Conservation (phyloP, 1,140 invertebrate genomes). For the Brachionus angularis region DNA sequence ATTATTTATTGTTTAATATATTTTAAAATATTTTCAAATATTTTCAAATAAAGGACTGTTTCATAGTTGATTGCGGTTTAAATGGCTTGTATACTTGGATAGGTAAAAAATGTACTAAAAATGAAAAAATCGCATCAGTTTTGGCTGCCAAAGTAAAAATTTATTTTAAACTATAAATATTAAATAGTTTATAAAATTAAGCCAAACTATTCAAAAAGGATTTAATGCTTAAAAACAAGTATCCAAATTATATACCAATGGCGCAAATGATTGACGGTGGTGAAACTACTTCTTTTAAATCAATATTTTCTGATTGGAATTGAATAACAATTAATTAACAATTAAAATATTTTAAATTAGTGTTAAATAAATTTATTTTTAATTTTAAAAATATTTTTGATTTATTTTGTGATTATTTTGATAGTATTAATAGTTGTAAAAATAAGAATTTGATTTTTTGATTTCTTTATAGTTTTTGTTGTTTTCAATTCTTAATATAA, state of each 20-base stretch:
- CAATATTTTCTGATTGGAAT: conserved; percentile 50
- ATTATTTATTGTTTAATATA: conserved; percentile 43
- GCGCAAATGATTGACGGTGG: conserved; percentile 50
- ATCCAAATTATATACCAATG: conserved; percentile 73
- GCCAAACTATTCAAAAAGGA: conserved; percentile 50
- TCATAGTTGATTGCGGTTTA: conserved; percentile 74
- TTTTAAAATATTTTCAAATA: conserved; percentile 43
- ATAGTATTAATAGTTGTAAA: too few species aligned
- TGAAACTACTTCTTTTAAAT: conserved; percentile 53
- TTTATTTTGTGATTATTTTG: too few species aligned
- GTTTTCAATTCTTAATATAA: too few species aligned
- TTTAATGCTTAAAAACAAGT: conserved; percentile 68
- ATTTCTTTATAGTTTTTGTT: too few species aligned
- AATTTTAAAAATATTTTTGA: too few species aligned
- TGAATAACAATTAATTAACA: too few species aligned
- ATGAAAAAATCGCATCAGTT: conserved; percentile 74
- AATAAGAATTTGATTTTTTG: too few species aligned
- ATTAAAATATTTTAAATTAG: too few species aligned
- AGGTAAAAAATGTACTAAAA: conserved; percentile 69
- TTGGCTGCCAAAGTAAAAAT: conserved; percentile 63
- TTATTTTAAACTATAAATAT: neutral
- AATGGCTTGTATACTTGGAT: conserved; percentile 81
- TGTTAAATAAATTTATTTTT: too few species aligned
- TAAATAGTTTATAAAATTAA: too few species aligned
- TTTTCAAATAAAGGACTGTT: conserved; percentile 68